Base-by-base conservation (phyloP, 2,888 invertebrate genomes). In the Pseudococcus viburni region DNA sequence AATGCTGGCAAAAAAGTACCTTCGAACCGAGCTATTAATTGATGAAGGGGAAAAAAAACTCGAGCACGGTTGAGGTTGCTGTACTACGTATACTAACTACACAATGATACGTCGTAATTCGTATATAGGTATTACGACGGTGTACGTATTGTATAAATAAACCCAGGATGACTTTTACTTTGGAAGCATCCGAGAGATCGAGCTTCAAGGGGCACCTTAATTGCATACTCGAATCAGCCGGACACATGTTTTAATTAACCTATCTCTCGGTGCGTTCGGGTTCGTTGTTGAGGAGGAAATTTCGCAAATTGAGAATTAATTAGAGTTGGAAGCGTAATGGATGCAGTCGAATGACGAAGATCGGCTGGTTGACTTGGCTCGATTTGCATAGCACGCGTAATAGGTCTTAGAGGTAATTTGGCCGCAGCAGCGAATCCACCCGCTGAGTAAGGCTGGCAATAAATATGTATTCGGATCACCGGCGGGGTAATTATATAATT, bases 241-340 rank as follows among this genome's bases (percentile, higher is more conserved):
- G 59, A 59, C 59, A 59, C 19, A 59, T 5, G 59, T 59, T 59
- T 59, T 59, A 59, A 59, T 59, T 59, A 59, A 59, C 19, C 19
- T 2, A 59, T 59, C 59, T 33, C 26, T 33, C 26, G 26, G 3
- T 12, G 59, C 19, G 59, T 33, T 33, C 26, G 26, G n/a, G n/a
- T n/a, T n/a, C n/a, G 55, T 3, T 17, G 55, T n/a, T 4, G n/a
- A 59, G 59, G 19, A 59, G 59, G 59, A 59, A 59, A 59, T 59
- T 59, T 59, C 59, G 59, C 59, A 59, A 59, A 59, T 59, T 59
- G 59, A 59, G 59, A 59, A 59, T 59, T 59, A 59, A 59, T 59
- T 59, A 19, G 59, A 59, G 59, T 59, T 59, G 59, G 46, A 46
- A 7, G 46, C 46, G 46, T n/a, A n/a, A 46, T 46, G 46, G 46